phyloP scores from a whole-genome alignment of 1,140 invertebrate species.

The Drosophila watanabei region DNA sequence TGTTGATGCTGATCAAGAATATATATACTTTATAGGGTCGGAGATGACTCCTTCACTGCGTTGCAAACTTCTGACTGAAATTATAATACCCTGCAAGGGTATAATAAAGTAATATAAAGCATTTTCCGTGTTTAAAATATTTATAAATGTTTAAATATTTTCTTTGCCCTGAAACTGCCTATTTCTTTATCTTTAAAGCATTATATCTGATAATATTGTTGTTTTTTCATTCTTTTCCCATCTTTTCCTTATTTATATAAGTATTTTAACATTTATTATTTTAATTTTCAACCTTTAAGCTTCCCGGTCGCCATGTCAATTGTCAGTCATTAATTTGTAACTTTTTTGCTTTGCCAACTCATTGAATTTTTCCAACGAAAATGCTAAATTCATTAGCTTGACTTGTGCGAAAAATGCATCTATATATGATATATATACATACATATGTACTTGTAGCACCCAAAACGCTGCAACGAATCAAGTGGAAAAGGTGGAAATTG shows the following conservation, averaged over 20 bases:
- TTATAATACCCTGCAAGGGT: too few species aligned
- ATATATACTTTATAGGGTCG: too few species aligned
- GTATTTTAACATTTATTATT: neutral
- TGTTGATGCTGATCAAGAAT: too few species aligned
- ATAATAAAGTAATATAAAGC: too few species aligned
- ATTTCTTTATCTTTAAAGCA: neutral
- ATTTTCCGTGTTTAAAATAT: too few species aligned
- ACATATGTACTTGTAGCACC: constrained; percentile 33
- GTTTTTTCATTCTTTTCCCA: neutral
- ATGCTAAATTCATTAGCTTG: constrained; percentile 5
- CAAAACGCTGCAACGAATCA: constrained; percentile 65
- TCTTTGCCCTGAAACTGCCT: too few species aligned
- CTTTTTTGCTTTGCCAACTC: constrained; percentile 1
- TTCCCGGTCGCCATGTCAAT: constrained; percentile 17
- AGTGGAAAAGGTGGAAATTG: constrained; percentile 1
- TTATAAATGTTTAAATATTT: too few species aligned
- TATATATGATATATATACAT: neutral
- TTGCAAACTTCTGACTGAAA: too few species aligned
- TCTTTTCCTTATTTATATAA: neutral
- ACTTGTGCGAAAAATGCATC: constrained; percentile 3
- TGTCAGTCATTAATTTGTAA: constrained; percentile 19
- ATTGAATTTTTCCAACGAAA: constrained; percentile 24
- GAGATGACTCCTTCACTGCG: too few species aligned
- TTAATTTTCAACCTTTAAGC: neutral
- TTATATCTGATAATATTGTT: neutral